A percentile compares a stretch with the other conserved stretches of the same genome.
These are phyloP conservation scores for Gastrophysa polygoni DNA, from an alignment of 2,888 invertebrate species.

Conservation along the genomic window DNA sequence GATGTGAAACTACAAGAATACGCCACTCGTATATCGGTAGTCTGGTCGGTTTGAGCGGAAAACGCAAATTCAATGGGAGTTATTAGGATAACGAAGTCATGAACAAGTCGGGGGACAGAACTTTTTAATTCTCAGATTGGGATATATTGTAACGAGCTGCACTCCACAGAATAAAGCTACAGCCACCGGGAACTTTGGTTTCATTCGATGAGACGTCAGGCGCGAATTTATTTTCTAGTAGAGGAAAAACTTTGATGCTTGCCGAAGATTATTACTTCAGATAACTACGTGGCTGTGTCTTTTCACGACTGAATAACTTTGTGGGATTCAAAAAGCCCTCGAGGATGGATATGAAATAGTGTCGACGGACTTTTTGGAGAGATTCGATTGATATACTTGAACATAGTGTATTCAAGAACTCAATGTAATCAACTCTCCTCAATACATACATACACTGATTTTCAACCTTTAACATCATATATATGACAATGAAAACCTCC, in stretches of 20 bases:
- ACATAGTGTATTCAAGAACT: too few relatives aligned
- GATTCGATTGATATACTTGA: too few relatives aligned
- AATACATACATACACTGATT: too few relatives aligned
- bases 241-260: neutral
- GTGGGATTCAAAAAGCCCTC: too few relatives aligned
- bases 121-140: slow-evolving; percentile 24
- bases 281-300: neutral
- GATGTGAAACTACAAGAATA: too few relatives aligned
- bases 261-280: neutral
- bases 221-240: too few relatives aligned
- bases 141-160: slow-evolving; percentile 17
- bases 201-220: neutral
- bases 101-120: slow-evolving; percentile 9
- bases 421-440: too few relatives aligned
- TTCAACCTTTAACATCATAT: too few relatives aligned
- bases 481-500: too few relatives aligned
- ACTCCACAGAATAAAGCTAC: neutral
- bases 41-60: neutral
- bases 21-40: neutral
- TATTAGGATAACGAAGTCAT: slow-evolving; percentile 24
- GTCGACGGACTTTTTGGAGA: too few relatives aligned
- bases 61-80: slow-evolving; percentile 4
- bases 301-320: too few relatives aligned
- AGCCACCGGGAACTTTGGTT: neutral
- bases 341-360: too few relatives aligned